Base-by-base conservation (phyloP, 2,797 vertebrate species). In the Phoeniculus purpureus region DNA sequence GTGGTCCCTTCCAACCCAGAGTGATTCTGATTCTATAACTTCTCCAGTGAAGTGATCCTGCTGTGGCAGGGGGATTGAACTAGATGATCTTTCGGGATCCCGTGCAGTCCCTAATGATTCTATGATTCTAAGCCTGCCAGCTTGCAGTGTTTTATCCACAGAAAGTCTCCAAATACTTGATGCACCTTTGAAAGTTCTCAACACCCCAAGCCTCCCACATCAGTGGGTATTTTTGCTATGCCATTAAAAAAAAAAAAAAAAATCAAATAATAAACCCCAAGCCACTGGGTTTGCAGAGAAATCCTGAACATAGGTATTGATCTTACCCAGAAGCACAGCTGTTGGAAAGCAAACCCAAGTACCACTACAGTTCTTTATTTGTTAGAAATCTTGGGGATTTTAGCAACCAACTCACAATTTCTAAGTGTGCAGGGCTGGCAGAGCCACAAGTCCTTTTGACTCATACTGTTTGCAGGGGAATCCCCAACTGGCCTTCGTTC, bases 191-290 rank as follows among this genome's bases (percentile, higher is more conserved):
- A 43, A 6, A 74, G 65, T 7, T 5, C 81, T 55, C 64, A 34
- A 40, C 48, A 48, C 61, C 34, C n/a, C 14, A 43, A 50, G 37
- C 23, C 31, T 77, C 15, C 3, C 0, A 1, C 1, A 3, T 7
- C 60, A 22, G n/a, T 4, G 6, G 74, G 5, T 37, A 19, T 13
- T 48, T 70, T 45, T 4, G 12, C 55, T 31, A 3, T 5, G 40
- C 32, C 66, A 4, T 37, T 29, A 29, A 22, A 37, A n/a, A n/a
- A n/a, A n/a, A n/a, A n/a, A n/a, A n/a, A n/a, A n/a, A n/a, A n/a
- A 79, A 72, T 25, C 29, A 15, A 62, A 43, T 15, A 43, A 10
- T 1, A 55, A 68, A 56, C 15, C 43, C 37, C 66, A 64, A 48
- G 8, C 15, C 11, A 6, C 29, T 2, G 7, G 3, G 11, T 21